Evolutionary conservation across 2,888 invertebrate genomes (phyloP).

Genomic region (Drosophila sordidapex): DNA sequence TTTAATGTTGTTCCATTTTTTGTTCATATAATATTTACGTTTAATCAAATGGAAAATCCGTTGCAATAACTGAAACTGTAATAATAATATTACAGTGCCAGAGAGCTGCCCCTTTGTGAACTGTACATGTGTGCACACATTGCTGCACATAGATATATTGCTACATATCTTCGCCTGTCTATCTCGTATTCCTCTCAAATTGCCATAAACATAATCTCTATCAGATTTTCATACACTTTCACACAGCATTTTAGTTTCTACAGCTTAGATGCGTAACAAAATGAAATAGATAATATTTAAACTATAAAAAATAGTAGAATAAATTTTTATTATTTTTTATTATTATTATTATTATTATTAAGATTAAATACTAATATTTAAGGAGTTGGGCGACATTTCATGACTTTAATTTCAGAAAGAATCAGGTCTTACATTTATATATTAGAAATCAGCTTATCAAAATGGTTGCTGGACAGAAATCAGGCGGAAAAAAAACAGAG

Average conservation of each 20-base stretch:
- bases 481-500: fast-evolving
- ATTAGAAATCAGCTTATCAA: not conserved
- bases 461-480: not conserved
- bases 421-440: not conserved
- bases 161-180: slow-evolving; percentile 9
- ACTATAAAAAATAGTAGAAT: not conserved
- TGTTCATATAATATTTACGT: slow-evolving; percentile 77
- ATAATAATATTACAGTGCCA: slow-evolving; percentile 51
- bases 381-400: not conserved
- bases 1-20: slow-evolving; percentile 6
- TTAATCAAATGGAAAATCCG: slow-evolving; percentile 83
- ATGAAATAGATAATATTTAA: not conserved
- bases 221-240: slow-evolving; percentile 22
- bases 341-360: not conserved
- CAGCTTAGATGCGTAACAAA: no score
- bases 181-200: slow-evolving; percentile 15
- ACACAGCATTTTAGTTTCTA: not conserved
- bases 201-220: slow-evolving; percentile 46
- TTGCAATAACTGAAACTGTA: slow-evolving; percentile 70
- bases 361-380: not conserved
- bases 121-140: slow-evolving; percentile 5
- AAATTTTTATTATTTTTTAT: not conserved
- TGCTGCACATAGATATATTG: slow-evolving; percentile 9
- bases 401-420: not conserved
- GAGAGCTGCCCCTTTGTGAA: slow-evolving; percentile 28